Base-by-base conservation (phyloP, 2,888 invertebrate genomes). In the Copidosoma aretas region DNA sequence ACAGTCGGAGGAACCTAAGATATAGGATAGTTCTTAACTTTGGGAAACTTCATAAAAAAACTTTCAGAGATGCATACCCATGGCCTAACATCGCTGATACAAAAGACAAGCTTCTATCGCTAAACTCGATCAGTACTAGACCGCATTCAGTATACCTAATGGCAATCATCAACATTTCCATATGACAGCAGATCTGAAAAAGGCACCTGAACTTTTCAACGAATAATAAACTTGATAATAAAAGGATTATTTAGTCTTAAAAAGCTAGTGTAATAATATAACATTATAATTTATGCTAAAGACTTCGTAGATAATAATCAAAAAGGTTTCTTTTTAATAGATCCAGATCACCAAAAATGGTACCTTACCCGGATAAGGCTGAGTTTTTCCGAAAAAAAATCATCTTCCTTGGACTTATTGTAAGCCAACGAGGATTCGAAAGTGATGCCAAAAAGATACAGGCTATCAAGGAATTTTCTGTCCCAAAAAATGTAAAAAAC, bases 381-480 rank as follows among this genome's bases (percentile, higher is more conserved):
- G 14, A 65, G 1, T 69, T 69, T n/a, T 17, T 69, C 1, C 54
- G 61, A 8, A 60, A 57, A 10, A 51, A 69, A 60, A 49, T 65
- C 1, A 39, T 17, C 10, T 65, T 60, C 56, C 32, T 69, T 5
- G 69, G 65, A 1, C 65, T 65, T 22, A 21, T 60, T 0, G 52
- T 69, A 1, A 32, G 32, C 8, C 32, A 32, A 32, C 32, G 8
- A 32, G 32, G 8, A 32, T 5, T 32, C n/a, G 8, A 32, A 32
- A 5, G 32, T 32, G 32, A 32, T 32, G 8, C 32, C 3, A 32
- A 32, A 32, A 32, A 32, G 32, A 32, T 5, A 32, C 8, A 32
- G 8, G 32, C 32, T 8, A 32, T 32, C 8, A 5, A 32, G 32
- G 32, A 32, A 5, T 8, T 32, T 32, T 32, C 8, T 5, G 8